Evolutionary conservation across 2,797 vertebrate species (phyloP), one percentile per base, ranked within the genome.

Genomic region (Chrysocyon brachyurus): DNA sequence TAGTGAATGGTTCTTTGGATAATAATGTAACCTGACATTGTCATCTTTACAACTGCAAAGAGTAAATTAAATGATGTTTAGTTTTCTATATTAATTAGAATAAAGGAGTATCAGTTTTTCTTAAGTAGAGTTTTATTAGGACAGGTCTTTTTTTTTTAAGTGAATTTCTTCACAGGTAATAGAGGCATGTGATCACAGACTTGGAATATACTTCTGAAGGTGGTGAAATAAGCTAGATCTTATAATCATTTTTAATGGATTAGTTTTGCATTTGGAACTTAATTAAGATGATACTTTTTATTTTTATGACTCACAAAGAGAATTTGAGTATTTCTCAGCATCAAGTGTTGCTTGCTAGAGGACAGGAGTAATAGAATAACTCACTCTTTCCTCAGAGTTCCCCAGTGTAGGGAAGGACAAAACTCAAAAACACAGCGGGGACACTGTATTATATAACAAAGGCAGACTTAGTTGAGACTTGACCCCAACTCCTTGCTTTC

Each of bases 1-100:
- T 77, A 95, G 14, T 87, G 28, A 90, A 28, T 84, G 11, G 4
- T 89, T 52, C 40, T 63, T 95, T 28, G 36, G 31, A 89, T 91
- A 91, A 79, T 85, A 91, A 54, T 72, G 17, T 26, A 93, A 93
- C 40, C n/a, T 95, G 72, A 91, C 31, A 28, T n/a, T 88, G 33
- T 95, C 56, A 70, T 97, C 70, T 90, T 91, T 75, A 77, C 6
- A 73, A 70, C 33, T 46, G n/a, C 1, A 46, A 88, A 64, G 61
- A 81, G 14, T 70, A 75, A 94, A 85, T 78, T 70, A 94, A 77
- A 61, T 83, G 11, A 61, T 81, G 33, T 75, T 93, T 70, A 28
- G 36, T n/a, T 91, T 68, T 64, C 54, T 88, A 19, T 85, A 59
- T 88, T 91, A 78, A 87, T 84, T 88, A 85, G n/a, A 87, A 46